Conservation (phyloP, 2,797 vertebrate species). For the Monodelphis domestica region DNA sequence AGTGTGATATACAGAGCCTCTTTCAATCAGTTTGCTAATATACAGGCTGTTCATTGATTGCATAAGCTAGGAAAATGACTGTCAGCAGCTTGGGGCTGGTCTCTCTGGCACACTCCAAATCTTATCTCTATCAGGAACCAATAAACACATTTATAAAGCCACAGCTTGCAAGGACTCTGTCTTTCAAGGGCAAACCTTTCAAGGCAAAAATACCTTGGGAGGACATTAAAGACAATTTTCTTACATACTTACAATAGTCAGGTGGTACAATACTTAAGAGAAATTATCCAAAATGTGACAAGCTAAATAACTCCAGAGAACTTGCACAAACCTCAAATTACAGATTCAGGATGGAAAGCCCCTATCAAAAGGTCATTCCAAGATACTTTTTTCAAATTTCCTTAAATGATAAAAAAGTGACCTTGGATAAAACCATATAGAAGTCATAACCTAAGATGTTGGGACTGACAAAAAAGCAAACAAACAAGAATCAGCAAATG, state of each 20-base stretch:
- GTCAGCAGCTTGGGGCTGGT: slow-evolving; percentile 71
- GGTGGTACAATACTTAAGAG: slow-evolving; percentile 21
- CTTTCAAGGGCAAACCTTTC: slow-evolving; percentile 68
- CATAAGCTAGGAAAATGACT: slow-evolving; percentile 77
- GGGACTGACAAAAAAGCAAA: neutral
- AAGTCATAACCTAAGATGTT: slow-evolving; percentile 8
- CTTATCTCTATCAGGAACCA: slow-evolving; percentile 74
- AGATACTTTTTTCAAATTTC: neutral
- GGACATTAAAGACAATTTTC: neutral
- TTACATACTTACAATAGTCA: slow-evolving; percentile 14
- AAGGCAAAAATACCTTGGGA: slow-evolving; percentile 46
- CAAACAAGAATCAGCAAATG: neutral
- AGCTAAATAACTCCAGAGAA: slow-evolving; percentile 51
- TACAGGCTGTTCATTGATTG: slow-evolving; percentile 59
- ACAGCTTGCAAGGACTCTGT: slow-evolving; percentile 48
- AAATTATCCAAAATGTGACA: neutral
- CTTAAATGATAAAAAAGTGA: slow-evolving; percentile 48
- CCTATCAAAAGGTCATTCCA: slow-evolving; percentile 34
- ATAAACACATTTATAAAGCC: slow-evolving; percentile 76
- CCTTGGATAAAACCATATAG: neutral
- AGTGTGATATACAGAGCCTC: slow-evolving; percentile 17
- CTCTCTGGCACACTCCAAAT: slow-evolving; percentile 60
- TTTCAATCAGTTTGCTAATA: slow-evolving; percentile 59
- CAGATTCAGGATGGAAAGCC: slow-evolving; percentile 40
- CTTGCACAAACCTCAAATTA: slow-evolving; percentile 52